Evolutionary conservation across 2,797 vertebrate genomes (phyloP), one percentile per base, ranked within the genome.

Genomic region (Anniella stebbinsi): DNA sequence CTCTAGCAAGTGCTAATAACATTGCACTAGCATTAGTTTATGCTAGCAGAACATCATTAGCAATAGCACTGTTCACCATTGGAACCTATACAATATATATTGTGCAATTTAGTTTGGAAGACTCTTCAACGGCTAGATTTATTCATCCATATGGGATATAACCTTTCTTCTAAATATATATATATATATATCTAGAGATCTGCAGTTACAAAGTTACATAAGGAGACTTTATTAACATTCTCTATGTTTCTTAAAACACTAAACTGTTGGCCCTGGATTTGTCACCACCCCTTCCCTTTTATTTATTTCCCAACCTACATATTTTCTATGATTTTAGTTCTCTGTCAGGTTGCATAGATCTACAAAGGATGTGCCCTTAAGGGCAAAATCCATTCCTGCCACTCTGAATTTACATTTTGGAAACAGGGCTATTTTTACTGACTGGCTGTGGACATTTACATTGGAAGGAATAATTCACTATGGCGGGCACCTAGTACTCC

Each of bases 381-480:
- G 70, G 51, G 57, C 0, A 89, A 45, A 80, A 86, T 21, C 41
- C 72, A 4, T 81, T 88, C 76, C 72, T 78, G 70, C 85, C 80
- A 73, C 18, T 76, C 69, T 88, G 66, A 92, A 84, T 87, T 17
- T 36, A 15, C 45, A 10, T 2, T 82, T 92, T 84, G 48, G 66
- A 93, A 91, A 54, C 5, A 89, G 70, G 90, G 36, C 10, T 90
- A 0, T 87, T 90, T 60, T 87, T 63, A 83, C 75, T 76, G 51
- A 48, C 45, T 88, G n/a, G 8, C 41, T 84, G 73, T 48, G 87
- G 84, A 41, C 0, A 9, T 2, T 0, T 89, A 21, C 17, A 54
- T 45, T 90, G 90, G 88, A 41, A 91, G 93, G 88, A 57, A 86
- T 85, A 48, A 63, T 87, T 92, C 90, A 76, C 25, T 33, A 18